A percentile compares a stretch with the other conserved stretches of the same genome.
phyloP scores from a whole-genome alignment of 2,888 invertebrate species.

The Abrostola tripartita region DNA sequence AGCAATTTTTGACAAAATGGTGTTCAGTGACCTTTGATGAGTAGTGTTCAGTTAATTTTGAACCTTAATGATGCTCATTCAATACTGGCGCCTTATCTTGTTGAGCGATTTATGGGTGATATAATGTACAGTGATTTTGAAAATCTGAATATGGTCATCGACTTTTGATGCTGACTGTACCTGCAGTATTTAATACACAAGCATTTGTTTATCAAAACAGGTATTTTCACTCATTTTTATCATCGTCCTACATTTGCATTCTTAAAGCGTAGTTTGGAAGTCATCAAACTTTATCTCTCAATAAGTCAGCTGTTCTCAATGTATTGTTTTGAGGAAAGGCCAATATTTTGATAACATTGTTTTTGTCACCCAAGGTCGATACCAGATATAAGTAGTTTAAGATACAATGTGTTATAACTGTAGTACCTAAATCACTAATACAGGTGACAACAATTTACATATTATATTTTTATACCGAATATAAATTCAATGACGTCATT shows the following conservation, averaged over 20 bases:
- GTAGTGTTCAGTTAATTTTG: too few species aligned
- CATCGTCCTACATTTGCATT: slow-evolving; percentile 3
- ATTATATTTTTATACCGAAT: background rate
- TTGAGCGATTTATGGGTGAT: too few species aligned
- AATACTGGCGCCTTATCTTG: too few species aligned
- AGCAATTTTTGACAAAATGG: too few species aligned
- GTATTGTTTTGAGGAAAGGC: slow-evolving; percentile 26
- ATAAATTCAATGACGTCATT: too few species aligned
- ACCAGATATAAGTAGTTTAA: background rate
- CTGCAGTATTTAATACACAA: too few species aligned
- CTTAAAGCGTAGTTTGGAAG: slow-evolving; percentile 7
- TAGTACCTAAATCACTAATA: background rate
- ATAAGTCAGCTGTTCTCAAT: slow-evolving; percentile 33
- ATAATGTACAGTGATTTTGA: too few species aligned
- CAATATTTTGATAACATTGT: slow-evolving; percentile 31
- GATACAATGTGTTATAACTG: background rate
- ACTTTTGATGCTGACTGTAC: too few species aligned
- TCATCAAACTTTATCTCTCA: slow-evolving; percentile 39
- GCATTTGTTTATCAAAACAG: background rate
- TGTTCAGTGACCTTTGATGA: too few species aligned
- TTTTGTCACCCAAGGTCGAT: slow-evolving; percentile 26
- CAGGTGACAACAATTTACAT: background rate
- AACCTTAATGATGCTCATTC: too few species aligned
- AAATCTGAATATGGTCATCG: too few species aligned
- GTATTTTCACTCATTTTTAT: background rate